These are phyloP conservation scores for Macquaria ambigua DNA, from an alignment of 2,113 vertebrate species.

Conservation along the genomic window DNA sequence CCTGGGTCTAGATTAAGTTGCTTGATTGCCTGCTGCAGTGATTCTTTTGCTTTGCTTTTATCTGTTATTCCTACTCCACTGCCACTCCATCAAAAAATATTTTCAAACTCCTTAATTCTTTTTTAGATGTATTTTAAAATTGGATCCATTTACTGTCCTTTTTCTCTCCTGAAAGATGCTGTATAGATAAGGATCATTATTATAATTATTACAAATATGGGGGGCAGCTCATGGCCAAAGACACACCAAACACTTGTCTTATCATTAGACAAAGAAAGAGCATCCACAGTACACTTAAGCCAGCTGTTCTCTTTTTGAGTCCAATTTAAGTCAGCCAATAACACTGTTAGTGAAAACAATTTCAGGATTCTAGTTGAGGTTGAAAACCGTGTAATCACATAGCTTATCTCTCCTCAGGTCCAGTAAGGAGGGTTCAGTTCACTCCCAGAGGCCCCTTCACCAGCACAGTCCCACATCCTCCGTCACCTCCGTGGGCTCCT, in stretches of 20 bases:
- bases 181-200: not conserved
- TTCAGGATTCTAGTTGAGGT: not conserved
- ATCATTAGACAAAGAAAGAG: not conserved
- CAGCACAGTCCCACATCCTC: conserved; percentile 98
- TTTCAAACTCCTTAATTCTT: no score
- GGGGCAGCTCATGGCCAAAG: not conserved
- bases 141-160: not conserved
- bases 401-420: conserved; percentile 85
- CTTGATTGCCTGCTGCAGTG: no score
- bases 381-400: not conserved
- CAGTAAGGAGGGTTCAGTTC: conserved; percentile 88
- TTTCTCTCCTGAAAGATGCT: not conserved
- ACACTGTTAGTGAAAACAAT: not conserved
- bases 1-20: no score
- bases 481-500: conserved; percentile 92
- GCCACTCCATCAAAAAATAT: no score
- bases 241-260: not conserved
- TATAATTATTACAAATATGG: not conserved
- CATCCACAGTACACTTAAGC: not conserved
- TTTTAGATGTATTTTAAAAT: not conserved
- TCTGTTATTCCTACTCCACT: no score
- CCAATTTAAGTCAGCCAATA: not conserved
- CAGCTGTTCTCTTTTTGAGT: not conserved
- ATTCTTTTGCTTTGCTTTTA: no score
- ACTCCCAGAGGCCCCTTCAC: conserved; percentile 87